Base-by-base conservation (phyloP, 2,888 invertebrate species). In the Stegana nigrithorax region DNA sequence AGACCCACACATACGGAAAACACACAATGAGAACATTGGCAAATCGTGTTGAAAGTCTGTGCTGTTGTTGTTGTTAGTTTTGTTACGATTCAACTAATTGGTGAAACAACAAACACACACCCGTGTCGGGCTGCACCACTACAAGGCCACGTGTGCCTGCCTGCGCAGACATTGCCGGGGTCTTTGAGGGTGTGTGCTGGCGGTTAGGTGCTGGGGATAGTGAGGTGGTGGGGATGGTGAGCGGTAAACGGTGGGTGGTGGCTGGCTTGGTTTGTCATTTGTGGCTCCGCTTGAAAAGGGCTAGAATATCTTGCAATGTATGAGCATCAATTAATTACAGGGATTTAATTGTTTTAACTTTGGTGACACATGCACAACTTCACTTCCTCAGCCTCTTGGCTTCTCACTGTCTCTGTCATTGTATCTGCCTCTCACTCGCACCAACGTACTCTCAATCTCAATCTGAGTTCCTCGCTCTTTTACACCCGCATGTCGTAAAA, bases 301-400 rank as follows among this genome's bases (percentile, higher is more conserved):
- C 8, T 55, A 14, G 10, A 19, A 39, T 27, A 21, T 47, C 25
- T 47, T 47, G 32, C 32, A 36, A 17, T 45, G 51, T 53, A 51
- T 65, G 65, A 59, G 53, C 60, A 60, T 60, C 62, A 67, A 64
- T 64, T 67, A 67, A 64, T 64, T 63, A 62, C 59, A 45, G 14
- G 56, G 63, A 63, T 63, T 65, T 65, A 65, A 65, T 65, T 65
- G 65, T 58, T 64, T 57, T 57, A 67, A 57, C 60, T 56, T 51
- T 59, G 50, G 50, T 44, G 59, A 26, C 44, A 45, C 47, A 59
- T 25, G 10, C 44, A 39, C 26, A 14, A 14, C 10, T 12, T 25
- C 42, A 56, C 3, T 36, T 36, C 36, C n/a, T 36, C 36, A 36
- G n/a, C n/a, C n/a, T 36, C 36, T 36, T 10, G 36, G 36, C 36